phyloP scores from a whole-genome alignment of 2,113 vertebrate genomes.

The Passer montanus region DNA sequence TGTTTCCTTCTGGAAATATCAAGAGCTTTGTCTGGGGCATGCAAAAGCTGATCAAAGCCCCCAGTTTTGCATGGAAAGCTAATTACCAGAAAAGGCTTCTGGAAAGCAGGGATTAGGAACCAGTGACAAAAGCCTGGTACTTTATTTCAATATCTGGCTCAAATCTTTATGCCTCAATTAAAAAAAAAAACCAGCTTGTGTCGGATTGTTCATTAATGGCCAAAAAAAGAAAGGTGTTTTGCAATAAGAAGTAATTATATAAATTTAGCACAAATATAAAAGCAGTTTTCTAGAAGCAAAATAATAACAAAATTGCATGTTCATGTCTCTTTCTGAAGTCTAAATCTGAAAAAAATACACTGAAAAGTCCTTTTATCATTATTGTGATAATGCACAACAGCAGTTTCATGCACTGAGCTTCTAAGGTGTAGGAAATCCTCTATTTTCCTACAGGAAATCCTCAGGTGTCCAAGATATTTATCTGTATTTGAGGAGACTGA shows the following conservation, averaged over 20 bases:
- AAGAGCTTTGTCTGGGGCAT: not conserved
- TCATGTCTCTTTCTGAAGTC: not conserved
- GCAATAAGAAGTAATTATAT: not conserved
- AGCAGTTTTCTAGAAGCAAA: not conserved
- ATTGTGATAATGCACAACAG: not conserved
- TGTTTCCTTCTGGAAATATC: not conserved
- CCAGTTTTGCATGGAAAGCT: not conserved
- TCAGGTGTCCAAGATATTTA: not conserved
- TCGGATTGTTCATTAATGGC: not conserved
- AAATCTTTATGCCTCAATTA: not conserved
- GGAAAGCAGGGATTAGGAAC: not conserved
- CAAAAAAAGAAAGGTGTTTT: rapidly evolving
- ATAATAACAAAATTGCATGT: not conserved
- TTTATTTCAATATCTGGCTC: not conserved
- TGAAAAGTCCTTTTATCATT: not conserved
- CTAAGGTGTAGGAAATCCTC: not conserved
- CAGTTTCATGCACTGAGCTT: not conserved
- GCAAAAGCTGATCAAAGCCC: not conserved
- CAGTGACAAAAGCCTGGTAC: not conserved
- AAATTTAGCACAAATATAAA: not conserved
- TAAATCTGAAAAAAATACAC: not conserved
- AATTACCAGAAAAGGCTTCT: not conserved
- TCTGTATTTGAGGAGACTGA: not conserved
- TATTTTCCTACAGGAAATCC: not conserved
- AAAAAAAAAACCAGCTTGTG: not conserved